A percentile compares a stretch with the other conserved stretches of the same genome.
Conservation (phyloP, 2,113 vertebrate genomes). For the Ramphastos sulfuratus region DNA sequence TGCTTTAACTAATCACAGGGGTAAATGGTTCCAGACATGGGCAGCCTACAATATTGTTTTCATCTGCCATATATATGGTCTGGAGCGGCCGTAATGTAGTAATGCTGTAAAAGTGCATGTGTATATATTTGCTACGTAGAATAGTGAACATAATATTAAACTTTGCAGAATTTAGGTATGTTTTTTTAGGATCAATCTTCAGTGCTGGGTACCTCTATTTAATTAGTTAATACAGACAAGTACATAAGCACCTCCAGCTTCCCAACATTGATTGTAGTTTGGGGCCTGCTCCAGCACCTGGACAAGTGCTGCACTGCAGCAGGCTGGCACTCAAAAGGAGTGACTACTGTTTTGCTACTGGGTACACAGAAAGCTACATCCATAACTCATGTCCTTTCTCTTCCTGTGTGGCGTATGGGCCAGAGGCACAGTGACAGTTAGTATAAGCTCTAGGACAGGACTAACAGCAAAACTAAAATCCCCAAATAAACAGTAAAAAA, state of each 20-base stretch:
- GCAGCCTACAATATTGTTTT: not conserved
- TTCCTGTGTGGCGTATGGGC: not conserved
- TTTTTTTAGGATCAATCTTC: not conserved
- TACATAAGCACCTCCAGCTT: not conserved
- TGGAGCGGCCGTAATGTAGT: not conserved
- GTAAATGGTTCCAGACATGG: conserved; percentile 50
- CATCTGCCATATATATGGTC: not conserved
- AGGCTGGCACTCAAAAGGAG: not conserved
- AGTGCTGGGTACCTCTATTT: not conserved
- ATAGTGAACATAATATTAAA: not conserved
- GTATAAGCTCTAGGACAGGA: not conserved
- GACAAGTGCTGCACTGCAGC: not conserved
- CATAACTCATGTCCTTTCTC: not conserved
- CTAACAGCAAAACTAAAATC: not conserved
- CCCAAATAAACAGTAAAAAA: not conserved
- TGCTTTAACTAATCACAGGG: conserved; percentile 54
- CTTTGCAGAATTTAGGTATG: not conserved
- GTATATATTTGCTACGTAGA: not conserved
- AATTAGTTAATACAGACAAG: not conserved
- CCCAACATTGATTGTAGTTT: not conserved
- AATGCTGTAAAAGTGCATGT: not conserved
- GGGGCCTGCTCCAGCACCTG: not conserved
- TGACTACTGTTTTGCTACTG: not conserved
- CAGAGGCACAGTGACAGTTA: not conserved
- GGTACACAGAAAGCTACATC: not conserved